Conservation (phyloP, 1,140 invertebrate genomes). For the Bombus pascuorum region DNA sequence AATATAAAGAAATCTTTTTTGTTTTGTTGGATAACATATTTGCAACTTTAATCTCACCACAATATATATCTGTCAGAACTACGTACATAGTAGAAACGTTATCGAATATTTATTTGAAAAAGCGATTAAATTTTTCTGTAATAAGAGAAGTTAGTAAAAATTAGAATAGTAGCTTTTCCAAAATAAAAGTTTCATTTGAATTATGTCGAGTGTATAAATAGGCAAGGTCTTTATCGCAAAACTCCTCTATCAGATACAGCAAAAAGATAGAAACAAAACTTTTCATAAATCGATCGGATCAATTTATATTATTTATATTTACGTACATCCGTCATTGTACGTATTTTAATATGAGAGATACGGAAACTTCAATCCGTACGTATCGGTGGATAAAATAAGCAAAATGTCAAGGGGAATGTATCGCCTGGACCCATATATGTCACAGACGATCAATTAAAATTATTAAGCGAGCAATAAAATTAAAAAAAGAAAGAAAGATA, state of each 20-base stretch:
- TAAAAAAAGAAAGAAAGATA: not conserved
- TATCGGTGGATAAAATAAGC: not conserved
- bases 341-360: not conserved
- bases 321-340: not conserved
- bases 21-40: not conserved
- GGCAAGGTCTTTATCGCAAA: too few relatives aligned
- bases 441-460: not conserved
- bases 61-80: not conserved
- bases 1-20: not conserved
- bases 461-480: not conserved
- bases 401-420: not conserved
- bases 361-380: not conserved
- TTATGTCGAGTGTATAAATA: too few relatives aligned
- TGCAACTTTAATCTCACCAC: not conserved
- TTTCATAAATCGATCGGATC: too few relatives aligned
- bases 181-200: too few relatives aligned
- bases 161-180: too few relatives aligned
- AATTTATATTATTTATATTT: too few relatives aligned
- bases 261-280: too few relatives aligned
- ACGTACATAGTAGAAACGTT: not conserved
- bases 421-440: not conserved
- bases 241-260: too few relatives aligned
- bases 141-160: too few relatives aligned
- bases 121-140: too few relatives aligned
- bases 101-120: too few relatives aligned